Conservation (phyloP, 2,113 vertebrate species). For the Mellivora capensis region DNA sequence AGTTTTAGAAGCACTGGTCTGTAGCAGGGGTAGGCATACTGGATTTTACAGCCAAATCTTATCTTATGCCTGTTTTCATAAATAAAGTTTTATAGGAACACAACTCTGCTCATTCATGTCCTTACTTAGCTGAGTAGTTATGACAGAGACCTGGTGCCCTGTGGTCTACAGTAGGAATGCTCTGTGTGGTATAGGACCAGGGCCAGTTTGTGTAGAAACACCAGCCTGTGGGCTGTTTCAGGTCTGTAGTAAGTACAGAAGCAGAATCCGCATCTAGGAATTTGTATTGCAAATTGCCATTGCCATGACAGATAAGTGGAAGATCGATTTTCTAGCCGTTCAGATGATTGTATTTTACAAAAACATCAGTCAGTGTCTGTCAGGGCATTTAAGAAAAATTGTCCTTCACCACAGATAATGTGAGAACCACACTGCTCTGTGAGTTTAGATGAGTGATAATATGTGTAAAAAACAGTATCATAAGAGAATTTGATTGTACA, state of each 20-base stretch:
- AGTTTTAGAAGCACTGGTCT: neutral
- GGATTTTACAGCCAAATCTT: neutral
- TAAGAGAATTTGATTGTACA: neutral
- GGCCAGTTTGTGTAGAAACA: neutral
- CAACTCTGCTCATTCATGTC: neutral
- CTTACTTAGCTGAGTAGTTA: neutral
- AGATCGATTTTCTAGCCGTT: slow-evolving; percentile 1
- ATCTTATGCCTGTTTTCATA: neutral
- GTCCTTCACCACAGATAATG: neutral
- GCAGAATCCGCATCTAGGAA: neutral
- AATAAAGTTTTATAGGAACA: neutral
- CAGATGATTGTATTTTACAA: neutral
- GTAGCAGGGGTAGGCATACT: neutral
- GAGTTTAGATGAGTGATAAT: neutral
- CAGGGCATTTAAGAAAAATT: neutral
- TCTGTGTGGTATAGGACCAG: neutral
- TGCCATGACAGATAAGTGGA: neutral
- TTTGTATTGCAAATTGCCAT: neutral
- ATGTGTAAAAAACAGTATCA: neutral
- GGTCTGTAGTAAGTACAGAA: neutral
- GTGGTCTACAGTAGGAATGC: neutral
- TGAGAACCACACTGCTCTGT: neutral
- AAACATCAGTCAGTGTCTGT: neutral
- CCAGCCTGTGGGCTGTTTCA: neutral
- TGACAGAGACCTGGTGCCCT: neutral